A percentile compares a stretch with the other conserved stretches of the same genome.
These are phyloP conservation scores for Elysia crispata DNA, from an alignment of 2,888 invertebrate genomes.

Conservation along the genomic window DNA sequence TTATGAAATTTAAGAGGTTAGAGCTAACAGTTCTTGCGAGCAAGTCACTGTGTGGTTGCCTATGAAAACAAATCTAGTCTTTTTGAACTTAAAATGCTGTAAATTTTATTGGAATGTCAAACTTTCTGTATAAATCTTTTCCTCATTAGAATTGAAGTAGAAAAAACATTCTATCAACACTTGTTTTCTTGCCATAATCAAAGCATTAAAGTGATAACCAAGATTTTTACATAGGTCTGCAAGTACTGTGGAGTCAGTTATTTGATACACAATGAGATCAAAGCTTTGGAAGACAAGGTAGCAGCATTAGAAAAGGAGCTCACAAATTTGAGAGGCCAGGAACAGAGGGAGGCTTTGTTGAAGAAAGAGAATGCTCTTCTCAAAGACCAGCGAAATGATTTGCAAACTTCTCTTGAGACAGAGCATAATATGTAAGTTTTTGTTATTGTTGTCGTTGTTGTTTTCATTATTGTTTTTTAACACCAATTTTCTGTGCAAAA, in stretches of 20 bases:
- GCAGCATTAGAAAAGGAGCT: slow-evolving; percentile 66
- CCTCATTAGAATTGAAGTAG: too few relatives aligned
- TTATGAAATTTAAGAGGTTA: too few relatives aligned
- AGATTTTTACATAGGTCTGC: slow-evolving; percentile 56
- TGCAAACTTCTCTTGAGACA: slow-evolving; percentile 26
- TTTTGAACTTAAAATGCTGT: too few relatives aligned
- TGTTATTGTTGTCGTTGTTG: neutral
- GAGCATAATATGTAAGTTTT: slow-evolving; percentile 40
- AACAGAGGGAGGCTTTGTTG: slow-evolving; percentile 65
- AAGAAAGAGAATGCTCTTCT: slow-evolving; percentile 59
- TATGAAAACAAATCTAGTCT: too few relatives aligned
- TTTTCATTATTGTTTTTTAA: neutral
- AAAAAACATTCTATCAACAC: too few relatives aligned
- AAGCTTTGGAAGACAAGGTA: slow-evolving; percentile 74
- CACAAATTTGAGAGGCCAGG: slow-evolving; percentile 62
- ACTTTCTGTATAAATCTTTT: too few relatives aligned
- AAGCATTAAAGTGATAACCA: neutral
- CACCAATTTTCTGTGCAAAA: slow-evolving; percentile 6
- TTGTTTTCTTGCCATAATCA: neutral
- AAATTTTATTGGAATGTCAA: too few relatives aligned
- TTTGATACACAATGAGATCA: slow-evolving; percentile 78
- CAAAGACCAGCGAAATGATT: slow-evolving; percentile 38
- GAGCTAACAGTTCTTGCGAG: too few relatives aligned
- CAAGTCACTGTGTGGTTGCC: too few relatives aligned
- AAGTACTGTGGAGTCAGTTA: slow-evolving; percentile 78